Base-by-base conservation (phyloP, 2,797 vertebrate genomes). In the Rhinogobio ventralis region DNA sequence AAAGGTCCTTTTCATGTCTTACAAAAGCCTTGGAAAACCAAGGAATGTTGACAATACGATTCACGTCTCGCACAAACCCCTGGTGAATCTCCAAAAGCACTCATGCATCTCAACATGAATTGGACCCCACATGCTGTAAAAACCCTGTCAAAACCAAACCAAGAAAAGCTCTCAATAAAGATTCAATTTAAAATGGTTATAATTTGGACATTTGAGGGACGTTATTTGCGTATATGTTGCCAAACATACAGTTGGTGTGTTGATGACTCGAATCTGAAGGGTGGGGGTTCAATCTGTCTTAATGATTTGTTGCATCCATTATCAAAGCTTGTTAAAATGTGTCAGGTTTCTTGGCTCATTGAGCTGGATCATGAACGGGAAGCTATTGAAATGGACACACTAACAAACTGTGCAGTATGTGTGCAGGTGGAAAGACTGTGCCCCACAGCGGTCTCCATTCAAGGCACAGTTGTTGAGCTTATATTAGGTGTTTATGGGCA, bases 21-120 rank as follows among this genome's bases (percentile, higher is more conserved):
- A 82, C 17, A 82, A 82, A 82, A 33, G 69, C 55, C 25, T 73
- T 7, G 20, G 42, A 64, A 82, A 74, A 25, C 55, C 25, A 51
- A 36, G 60, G 45, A 82, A 74, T 53, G 71, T 82, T 74, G 69
- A 82, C 71, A 66, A 82, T 66, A 23, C 6, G 13, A 64, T 30
- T 72, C 68, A 74, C 23, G 25, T 83, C 81, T 74, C 7, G 11
- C 30, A 28, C 67, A 73, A 64, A 36, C 33, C 76, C 28, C 64
- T 19, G 39, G 75, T 60, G 71, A 83, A 81, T 46, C 19, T 72
- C 28, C 7, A 23, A 57, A 72, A 68, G 46, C 68, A 30, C 81
- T 78, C 66, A 87, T 64, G 82, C 57, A 88, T 90, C 91, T 88
- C 86, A 87, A 91, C 86, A 86, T 71, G 79, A 85, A 87, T 36